Base-by-base conservation (phyloP, 1,140 invertebrate genomes). In the Drosophila kohkoa region DNA sequence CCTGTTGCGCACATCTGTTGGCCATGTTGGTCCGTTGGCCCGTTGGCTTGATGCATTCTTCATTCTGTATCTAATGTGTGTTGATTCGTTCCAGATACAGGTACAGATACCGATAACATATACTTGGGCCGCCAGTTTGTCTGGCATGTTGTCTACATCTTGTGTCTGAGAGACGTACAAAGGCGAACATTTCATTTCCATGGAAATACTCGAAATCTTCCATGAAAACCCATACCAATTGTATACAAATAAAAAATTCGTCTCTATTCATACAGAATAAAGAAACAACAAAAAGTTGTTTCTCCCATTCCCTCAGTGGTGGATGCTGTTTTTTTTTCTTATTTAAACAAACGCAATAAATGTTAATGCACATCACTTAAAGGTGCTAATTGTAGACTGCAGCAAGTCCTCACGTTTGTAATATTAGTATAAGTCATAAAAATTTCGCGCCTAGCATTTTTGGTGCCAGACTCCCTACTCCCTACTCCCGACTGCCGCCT, bases 1-100 rank as follows among this genome's bases (percentile, higher is more conserved):
- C 81, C 77, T 85, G 81, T 85, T 85, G 81, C 69, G 82, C 77
- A 85, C 81, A 85, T 85, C 81, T 85, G 81, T 81, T 85, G 74
- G 69, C 81, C 81, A 85, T 57, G 54, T 57, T 57, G 16, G 48
- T 35, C 58, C 58, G 71, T 58, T 71, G 72, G 63, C 59, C 58
- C 58, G 71, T 57, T 77, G 72, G 63, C 59, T 20, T 57, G 38
- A 15, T 64, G 74, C 68, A 81, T 66, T 69, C 65, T 71, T 65
- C 25, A 30, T 52, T 72, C 35, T 82, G 73, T 77, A 64, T 85
- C 77, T 85, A 85, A 78, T 85, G 68, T 52, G 46, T 41, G 51
- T 68, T 72, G 72, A 79, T 83, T 83, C 81, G 81, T 77, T 85
- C 75, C 81, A 83, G 77, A 83, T 69, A 82, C 66, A 81, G 65